Conservation (phyloP, 2,797 vertebrate species). For the Euthynnus affinis region DNA sequence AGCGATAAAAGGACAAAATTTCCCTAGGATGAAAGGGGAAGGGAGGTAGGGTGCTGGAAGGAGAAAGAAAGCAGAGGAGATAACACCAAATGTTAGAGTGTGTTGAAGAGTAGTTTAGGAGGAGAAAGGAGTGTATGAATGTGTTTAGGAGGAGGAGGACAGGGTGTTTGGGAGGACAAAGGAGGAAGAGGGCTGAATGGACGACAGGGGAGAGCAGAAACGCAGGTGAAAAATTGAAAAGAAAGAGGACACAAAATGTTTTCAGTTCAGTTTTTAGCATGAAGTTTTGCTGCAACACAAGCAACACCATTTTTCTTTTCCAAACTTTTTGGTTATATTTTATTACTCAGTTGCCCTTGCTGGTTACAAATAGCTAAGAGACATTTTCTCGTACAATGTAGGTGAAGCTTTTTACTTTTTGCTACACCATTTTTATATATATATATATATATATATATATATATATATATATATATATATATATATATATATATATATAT, state of each 20-base stretch:
- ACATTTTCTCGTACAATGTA: neutral
- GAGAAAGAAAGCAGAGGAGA: slow-evolving; percentile 35
- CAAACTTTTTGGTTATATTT: neutral
- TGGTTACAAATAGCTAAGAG: neutral
- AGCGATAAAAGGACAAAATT: slow-evolving; percentile 28
- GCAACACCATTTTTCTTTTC: neutral
- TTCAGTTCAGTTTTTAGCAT: slow-evolving; percentile 2
- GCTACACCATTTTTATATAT: too few species aligned
- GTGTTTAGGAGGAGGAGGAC: slow-evolving; percentile 22
- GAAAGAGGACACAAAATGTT: neutral
- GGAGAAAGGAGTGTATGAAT: slow-evolving; percentile 4
- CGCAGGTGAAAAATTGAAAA: neutral
- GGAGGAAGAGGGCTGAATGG: slow-evolving; percentile 6
- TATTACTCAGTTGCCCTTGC: neutral
- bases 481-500: too few species aligned
- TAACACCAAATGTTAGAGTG: slow-evolving; percentile 11
- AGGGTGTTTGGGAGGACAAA: neutral
- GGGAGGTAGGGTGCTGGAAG: slow-evolving; percentile 13
- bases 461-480: too few species aligned
- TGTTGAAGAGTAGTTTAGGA: slow-evolving; percentile 22
- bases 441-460: too few species aligned
- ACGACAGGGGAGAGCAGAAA: neutral
- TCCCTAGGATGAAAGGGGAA: slow-evolving; percentile 28
- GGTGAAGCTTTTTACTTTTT: neutral
- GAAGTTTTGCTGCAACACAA: neutral